Conservation (phyloP, 2,888 invertebrate species). For the Plagiodera versicolora region DNA sequence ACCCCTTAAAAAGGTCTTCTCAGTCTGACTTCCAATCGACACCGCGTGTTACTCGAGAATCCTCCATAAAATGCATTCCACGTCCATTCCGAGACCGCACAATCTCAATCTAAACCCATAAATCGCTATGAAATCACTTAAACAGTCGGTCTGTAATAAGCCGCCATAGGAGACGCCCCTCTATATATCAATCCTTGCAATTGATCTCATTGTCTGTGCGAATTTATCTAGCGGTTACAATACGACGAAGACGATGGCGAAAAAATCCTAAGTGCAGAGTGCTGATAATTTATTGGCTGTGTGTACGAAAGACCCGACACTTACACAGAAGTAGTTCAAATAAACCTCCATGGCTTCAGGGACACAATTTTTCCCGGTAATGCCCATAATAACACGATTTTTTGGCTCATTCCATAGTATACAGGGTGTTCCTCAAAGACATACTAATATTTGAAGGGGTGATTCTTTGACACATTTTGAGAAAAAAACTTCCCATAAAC, state of each 20-base stretch:
- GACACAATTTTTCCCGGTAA: too few relatives aligned
- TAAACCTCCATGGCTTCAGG: too few relatives aligned
- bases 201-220: constrained; percentile 36
- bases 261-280: neutral
- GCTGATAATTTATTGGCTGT: neutral
- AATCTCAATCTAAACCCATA: constrained; percentile 38
- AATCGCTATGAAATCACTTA: constrained; percentile 36
- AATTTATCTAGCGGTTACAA: constrained; percentile 9
- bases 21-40: constrained; percentile 1
- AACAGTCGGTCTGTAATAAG: constrained; percentile 39
- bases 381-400: too few relatives aligned
- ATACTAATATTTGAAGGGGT: too few relatives aligned
- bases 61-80: constrained; percentile 25
- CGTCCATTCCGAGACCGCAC: constrained; percentile 29
- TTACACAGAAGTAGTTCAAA: too few relatives aligned
- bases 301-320: neutral
- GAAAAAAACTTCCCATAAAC: too few relatives aligned
- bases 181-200: constrained; percentile 35
- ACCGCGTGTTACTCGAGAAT: neutral
- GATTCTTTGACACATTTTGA: too few relatives aligned
- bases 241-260: neutral
- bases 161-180: constrained; percentile 29
- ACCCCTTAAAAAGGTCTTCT: neutral
- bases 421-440: too few relatives aligned
- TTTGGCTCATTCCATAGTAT: too few relatives aligned